Base-by-base conservation (phyloP, 2,888 invertebrate species). In the Pegoplata infirma region DNA sequence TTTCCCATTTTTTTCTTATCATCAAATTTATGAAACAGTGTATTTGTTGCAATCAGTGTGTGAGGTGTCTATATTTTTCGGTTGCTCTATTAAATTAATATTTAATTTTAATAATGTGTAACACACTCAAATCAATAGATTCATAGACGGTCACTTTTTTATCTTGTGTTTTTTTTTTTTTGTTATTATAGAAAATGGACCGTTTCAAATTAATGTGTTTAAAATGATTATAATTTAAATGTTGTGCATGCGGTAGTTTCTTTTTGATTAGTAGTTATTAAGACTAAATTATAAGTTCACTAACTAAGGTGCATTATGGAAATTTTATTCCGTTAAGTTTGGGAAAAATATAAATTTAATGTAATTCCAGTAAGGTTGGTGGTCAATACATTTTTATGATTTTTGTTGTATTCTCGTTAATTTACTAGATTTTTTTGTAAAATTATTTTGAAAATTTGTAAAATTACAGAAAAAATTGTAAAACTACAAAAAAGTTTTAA, bases 211-310 rank as follows among this genome's bases (percentile, higher is more conserved):
- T 36, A 40, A 61, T 53, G 51, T 32, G 28, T 59, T 64, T 59
- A 66, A 66, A 79, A 71, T 56, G 55, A 58, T 73, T 67, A 46
- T 63, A 72, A 64, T 63, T 68, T 46, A 73, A 77, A 68, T 77
- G 44, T 28, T 36, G 32, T 36, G 21, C 61, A 56, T 66, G 78
- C 74, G 74, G 74, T 61, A 67, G 69, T 71, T 74, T 74, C 44
- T 40, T 71, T 74, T 74, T 78, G 74, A 79, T 79, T 61, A 66
- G 61, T 19, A 23, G 44, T 28, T 51, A 66, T 79, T 75, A 79
- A 79, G 61, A 66, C 78, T 75, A 74, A 79, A 74, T 78, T 78
- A 78, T 74, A 69, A 66, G 78, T 79, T 79, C 78, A 73, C n/a
- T 46, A 32, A 55, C 36, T 47, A 69, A 64, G 63, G 64, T 63